A percentile compares a stretch with the other conserved stretches of the same genome.
Conservation (phyloP, 2,797 vertebrate genomes). For the Alfaro cultratus region DNA sequence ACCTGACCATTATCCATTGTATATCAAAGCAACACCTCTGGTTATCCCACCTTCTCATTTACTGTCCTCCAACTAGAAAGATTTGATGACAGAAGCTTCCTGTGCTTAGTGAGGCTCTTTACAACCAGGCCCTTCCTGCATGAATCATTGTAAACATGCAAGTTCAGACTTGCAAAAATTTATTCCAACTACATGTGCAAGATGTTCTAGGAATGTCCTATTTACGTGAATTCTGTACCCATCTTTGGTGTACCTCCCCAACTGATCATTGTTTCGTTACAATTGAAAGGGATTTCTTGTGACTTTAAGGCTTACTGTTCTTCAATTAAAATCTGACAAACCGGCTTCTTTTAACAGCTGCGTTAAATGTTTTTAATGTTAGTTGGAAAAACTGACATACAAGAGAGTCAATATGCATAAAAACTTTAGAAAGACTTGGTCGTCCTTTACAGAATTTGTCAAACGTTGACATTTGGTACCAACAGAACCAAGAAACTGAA, state of each 20-base stretch:
- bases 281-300: too few relatives aligned
- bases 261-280: too few relatives aligned
- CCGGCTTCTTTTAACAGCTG: neutral
- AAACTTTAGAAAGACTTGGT: neutral
- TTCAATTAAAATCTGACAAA: neutral
- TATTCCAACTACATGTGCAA: neutral
- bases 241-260: too few relatives aligned
- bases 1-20: neutral
- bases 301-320: neutral
- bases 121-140: conserved; percentile 20
- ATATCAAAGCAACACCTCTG: neutral
- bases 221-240: too few relatives aligned
- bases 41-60: conserved; percentile 15
- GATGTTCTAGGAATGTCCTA: neutral
- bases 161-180: neutral
- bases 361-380: neutral
- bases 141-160: conserved; percentile 15
- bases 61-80: neutral
- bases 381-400: neutral
- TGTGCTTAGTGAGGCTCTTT: conserved; percentile 26
- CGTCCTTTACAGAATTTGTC: neutral
- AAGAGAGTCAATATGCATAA: neutral
- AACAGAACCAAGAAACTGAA: neutral
- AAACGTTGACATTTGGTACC: neutral
- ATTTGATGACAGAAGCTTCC: conserved; percentile 28